Evolutionary conservation across 2,113 vertebrate species (phyloP).

Genomic region (Steatornis caripensis): DNA sequence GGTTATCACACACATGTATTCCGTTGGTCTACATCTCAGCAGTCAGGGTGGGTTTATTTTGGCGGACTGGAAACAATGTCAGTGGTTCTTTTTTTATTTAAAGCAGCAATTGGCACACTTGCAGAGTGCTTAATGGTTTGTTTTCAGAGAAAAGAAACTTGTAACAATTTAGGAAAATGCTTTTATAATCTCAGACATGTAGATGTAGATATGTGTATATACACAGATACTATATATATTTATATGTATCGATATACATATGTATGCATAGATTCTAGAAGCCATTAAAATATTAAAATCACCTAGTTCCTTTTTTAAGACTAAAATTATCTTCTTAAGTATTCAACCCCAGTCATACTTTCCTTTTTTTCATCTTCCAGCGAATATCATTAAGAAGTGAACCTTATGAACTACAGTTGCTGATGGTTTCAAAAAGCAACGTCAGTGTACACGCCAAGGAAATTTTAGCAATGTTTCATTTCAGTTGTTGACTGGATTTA

Average conservation of each 20-base stretch:
- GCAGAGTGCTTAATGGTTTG: not conserved
- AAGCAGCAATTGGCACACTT: conserved; percentile 14
- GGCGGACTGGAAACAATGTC: not conserved
- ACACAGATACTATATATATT: not conserved
- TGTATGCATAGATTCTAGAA: not conserved
- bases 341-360: not conserved
- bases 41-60: conserved; percentile 31
- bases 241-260: not conserved
- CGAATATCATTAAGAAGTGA: not conserved
- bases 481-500: not conserved
- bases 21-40: not conserved
- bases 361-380: not conserved
- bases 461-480: conserved; percentile 3
- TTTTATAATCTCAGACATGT: not conserved
- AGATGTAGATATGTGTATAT: not conserved
- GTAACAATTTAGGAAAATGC: not conserved
- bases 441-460: not conserved
- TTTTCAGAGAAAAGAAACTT: conserved; percentile 25
- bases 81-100: conserved; percentile 38
- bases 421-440: not conserved
- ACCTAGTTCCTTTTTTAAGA: not conserved
- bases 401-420: not conserved
- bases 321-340: not conserved
- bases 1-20: conserved; percentile 14
- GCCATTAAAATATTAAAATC: not conserved